Base-by-base conservation (phyloP, 2,797 vertebrate species). In the Tauraco hartlaubi region DNA sequence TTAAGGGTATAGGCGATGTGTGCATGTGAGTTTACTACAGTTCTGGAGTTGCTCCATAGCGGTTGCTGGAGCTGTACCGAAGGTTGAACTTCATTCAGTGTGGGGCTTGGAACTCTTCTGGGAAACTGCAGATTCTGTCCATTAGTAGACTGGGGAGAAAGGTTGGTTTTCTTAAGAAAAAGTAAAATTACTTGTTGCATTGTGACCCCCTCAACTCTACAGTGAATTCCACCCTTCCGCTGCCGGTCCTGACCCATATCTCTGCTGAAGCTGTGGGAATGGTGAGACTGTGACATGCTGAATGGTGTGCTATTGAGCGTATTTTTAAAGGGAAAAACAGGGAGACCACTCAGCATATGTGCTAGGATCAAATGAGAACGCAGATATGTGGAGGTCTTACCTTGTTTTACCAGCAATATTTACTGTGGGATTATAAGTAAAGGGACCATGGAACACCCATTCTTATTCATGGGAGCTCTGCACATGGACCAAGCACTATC, bases 271-370 rank as follows among this genome's bases (percentile, higher is more conserved):
- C 51, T 66, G 74, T 88, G 75, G 90, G 77, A 95, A 73, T 73
- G 84, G 91, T 87, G 89, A 96, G 94, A 73, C 79, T 90, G 87
- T 92, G 83, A 95, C 83, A 82, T 90, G 88, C 83, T 92, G 94
- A 93, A 87, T 90, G 77, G 74, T 88, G 90, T 76, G 74, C 58
- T 91, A 26, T 33, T 81, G 58, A 80, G 64, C 69, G 49, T 87
- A 31, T 77, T 88, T 86, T 64, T 71, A 86, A 94, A 94, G 83
- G 88, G 80, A 89, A 94, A 71, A 64, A 35, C 33, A 76, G 15
- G 41, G 78, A 95, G 26, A 37, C 21, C 33, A 37, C 74, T 71
- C 62, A 55, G 43, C 28, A 2, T 73, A 52, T 39, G 56, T 85
- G 74, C 84, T 93, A 77, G 63, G 69, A 76, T 88, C 41, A 79